These are phyloP conservation scores for Oreochromis tanganicae DNA, from an alignment of 2,113 vertebrate genomes.

Conservation along the genomic window DNA sequence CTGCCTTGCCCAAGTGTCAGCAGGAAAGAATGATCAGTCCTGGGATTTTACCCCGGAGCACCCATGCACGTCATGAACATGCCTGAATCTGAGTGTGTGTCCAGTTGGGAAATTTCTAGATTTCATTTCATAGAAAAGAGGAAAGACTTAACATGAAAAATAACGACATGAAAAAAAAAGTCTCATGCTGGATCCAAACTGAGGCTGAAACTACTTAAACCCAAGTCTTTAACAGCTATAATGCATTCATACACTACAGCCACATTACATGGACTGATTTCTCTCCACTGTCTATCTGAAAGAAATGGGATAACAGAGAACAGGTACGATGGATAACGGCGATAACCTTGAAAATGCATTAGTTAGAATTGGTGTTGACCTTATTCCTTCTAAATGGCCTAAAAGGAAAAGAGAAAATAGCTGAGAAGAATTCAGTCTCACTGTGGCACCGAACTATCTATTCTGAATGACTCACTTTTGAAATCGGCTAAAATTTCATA, in stretches of 20 bases:
- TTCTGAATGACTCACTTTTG: neutral
- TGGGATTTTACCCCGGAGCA: constrained; percentile 50
- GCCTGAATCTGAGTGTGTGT: neutral
- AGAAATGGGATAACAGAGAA: neutral
- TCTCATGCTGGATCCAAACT: neutral
- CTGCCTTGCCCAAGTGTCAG: constrained; percentile 40
- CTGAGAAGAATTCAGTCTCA: neutral
- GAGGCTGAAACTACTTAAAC: neutral
- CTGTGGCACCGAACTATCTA: neutral
- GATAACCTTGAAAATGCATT: neutral
- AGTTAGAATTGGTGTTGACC: neutral
- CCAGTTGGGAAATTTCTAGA: neutral
- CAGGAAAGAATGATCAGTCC: constrained; percentile 48
- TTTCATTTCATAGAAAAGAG: neutral
- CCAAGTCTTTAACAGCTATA: neutral
- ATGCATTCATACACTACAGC: neutral
- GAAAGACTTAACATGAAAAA: neutral
- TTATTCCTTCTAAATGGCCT: neutral
- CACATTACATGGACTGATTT: neutral
- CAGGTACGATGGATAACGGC: neutral
- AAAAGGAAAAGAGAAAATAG: neutral
- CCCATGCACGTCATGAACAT: neutral
- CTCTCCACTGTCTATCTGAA: neutral
- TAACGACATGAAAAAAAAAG: neutral
- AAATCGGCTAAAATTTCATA: neutral